Evolutionary conservation across 2,797 vertebrate species (phyloP), one percentile per base, ranked within the genome.

Genomic region (Coracias cyanogaster): DNA sequence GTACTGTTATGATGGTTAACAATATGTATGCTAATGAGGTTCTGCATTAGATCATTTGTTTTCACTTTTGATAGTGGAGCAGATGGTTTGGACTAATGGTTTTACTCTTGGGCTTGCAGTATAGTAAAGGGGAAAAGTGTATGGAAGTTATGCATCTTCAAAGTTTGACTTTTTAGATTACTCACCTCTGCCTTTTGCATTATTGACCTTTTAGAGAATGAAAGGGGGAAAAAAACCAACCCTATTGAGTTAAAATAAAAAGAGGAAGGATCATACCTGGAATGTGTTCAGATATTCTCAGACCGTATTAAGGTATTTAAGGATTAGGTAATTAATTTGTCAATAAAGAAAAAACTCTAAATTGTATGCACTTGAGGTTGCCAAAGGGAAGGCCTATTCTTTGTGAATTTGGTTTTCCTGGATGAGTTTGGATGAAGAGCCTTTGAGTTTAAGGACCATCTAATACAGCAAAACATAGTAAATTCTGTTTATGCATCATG

Each of bases 221-320:
- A n/a, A 41, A 35, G 9, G 9, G 7, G 3, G 3, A 10, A 3
- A 0, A n/a, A 13, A 6, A n/a, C 17, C 26, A 17, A 17, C 45
- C 43, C 45, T n/a, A 12, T 8, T 17, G 20, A 14, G 8, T 12
- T 74, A n/a, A 78, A 85, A 48, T 61, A 41, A 35, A 43, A 64
- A 58, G 25, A 52, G 28, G 37, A 67, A 17, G 24, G 6, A 28
- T 52, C 21, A 4, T 26, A 28, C 21, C n/a, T 82, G 62, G 33
- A 26, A 24, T 26, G 21, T 67, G 12, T 51, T 82, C 31, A n/a
- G 46, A 22, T 43, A 5, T 78, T 57, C 35, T 82, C 25, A 24
- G 22, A 11, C 4, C 54, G 9, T 33, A 7, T n/a, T 18, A 67
- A 51, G 45, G 6, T n/a, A 33, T 86, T 41, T 51, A 89, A 76